Evolutionary conservation across 2,888 invertebrate species (phyloP).

Genomic region (Aelia acuminata): DNA sequence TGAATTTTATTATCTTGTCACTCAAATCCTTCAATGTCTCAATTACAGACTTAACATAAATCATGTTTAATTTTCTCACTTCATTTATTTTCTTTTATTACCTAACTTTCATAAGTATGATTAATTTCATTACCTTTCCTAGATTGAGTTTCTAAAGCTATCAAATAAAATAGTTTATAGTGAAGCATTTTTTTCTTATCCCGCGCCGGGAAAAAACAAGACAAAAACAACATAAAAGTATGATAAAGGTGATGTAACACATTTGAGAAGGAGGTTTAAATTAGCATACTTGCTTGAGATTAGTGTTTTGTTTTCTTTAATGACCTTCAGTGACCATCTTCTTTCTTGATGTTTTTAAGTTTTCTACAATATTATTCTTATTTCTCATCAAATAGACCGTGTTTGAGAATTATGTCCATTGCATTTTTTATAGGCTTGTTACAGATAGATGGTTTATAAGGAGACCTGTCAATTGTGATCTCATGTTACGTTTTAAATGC

Average conservation of each 20-base stretch:
- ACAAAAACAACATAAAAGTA: no score
- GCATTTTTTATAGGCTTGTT: background rate
- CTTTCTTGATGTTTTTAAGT: background rate
- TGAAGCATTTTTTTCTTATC: background rate
- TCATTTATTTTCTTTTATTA: background rate
- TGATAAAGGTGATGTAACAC: background rate
- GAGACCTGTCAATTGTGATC: background rate
- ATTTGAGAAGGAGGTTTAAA: background rate
- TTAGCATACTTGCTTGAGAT: background rate
- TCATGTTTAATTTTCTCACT: background rate
- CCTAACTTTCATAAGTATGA: background rate
- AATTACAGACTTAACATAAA: no score
- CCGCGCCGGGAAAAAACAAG: background rate
- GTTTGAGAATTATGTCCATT: background rate
- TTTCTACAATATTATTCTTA: background rate
- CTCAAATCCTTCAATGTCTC: no score
- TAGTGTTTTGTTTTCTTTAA: background rate
- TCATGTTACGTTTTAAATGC: background rate
- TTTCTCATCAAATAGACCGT: background rate
- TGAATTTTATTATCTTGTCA: no score
- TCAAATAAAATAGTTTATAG: background rate
- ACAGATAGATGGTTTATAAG: background rate
- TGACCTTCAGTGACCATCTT: background rate
- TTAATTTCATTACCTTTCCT: background rate
- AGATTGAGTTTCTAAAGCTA: background rate